Conservation (phyloP, 2,113 vertebrate genomes). For the Cavia aperea region DNA sequence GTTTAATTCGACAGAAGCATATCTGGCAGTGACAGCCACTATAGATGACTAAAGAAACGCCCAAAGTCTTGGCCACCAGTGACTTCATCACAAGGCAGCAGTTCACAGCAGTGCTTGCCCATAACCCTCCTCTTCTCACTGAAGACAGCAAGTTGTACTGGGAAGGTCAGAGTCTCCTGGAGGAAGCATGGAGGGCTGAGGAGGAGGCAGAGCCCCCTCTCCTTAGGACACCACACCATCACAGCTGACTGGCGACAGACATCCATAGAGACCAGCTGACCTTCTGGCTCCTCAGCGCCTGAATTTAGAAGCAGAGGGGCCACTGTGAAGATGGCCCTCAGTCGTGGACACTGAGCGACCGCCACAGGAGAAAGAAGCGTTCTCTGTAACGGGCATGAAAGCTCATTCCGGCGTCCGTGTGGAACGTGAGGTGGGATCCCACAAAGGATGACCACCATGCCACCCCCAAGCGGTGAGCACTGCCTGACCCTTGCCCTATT, state of each 20-base stretch:
- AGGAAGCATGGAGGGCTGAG: not conserved
- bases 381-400: not conserved
- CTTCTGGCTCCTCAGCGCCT: not conserved
- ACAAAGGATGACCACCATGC: not conserved
- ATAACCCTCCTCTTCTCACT: not conserved
- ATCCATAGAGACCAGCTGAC: not conserved
- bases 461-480: not conserved
- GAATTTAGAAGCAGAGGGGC: not conserved
- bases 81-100: not conserved
- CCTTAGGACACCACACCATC: not conserved
- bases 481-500: not conserved
- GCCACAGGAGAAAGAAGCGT: not conserved
- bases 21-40: not conserved
- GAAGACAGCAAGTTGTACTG: not conserved
- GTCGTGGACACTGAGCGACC: not conserved
- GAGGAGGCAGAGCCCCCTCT: not conserved
- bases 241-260: not conserved
- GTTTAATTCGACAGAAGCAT: not conserved
- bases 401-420: not conserved
- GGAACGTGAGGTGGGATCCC: not conserved
- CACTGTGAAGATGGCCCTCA: not conserved
- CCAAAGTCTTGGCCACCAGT: not conserved
- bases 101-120: not conserved
- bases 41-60: not conserved
- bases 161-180: not conserved